Percentiles rank a stretch among this genome's conserved stretches.
Conservation (phyloP, 1,140 invertebrate species). For the Drosophila rhopaloa region DNA sequence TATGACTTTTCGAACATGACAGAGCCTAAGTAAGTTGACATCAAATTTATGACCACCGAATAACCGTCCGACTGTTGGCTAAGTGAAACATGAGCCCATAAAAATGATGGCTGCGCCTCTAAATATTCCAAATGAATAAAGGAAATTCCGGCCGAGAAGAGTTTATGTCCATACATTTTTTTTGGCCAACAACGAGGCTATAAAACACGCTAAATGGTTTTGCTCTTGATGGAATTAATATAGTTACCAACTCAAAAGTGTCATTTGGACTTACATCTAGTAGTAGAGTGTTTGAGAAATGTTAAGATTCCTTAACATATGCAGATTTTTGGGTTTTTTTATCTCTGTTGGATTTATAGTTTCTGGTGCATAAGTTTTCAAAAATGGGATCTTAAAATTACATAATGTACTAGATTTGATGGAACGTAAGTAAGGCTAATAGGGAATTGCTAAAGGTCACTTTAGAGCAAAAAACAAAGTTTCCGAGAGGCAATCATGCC, state of each 20-base stretch:
- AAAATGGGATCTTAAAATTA: no score
- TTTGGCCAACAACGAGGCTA: slow-evolving; percentile 18
- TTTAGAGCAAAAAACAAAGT: background rate
- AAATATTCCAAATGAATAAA: slow-evolving; percentile 41
- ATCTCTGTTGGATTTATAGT: no score
- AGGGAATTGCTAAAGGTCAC: background rate
- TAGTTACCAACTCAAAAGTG: slow-evolving; percentile 13
- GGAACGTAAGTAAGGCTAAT: background rate
- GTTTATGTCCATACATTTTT: slow-evolving; percentile 45
- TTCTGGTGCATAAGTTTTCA: no score
- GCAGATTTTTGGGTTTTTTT: no score
- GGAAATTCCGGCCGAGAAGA: slow-evolving; percentile 10
- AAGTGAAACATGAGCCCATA: slow-evolving; percentile 76
- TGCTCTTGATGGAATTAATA: slow-evolving; percentile 31
- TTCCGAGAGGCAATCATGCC: background rate
- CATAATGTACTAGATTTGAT: no score
- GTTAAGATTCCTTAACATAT: no score
- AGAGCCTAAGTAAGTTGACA: slow-evolving; percentile 59
- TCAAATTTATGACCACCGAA: slow-evolving; percentile 59
- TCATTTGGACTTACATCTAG: background rate
- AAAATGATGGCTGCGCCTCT: slow-evolving; percentile 58
- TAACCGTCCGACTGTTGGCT: slow-evolving; percentile 46
- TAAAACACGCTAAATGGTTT: slow-evolving; percentile 43
- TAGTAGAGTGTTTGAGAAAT: background rate
- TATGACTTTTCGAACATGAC: slow-evolving; percentile 56